Conservation (phyloP, 2,113 vertebrate species). For the Rhagologus leucostigma region DNA sequence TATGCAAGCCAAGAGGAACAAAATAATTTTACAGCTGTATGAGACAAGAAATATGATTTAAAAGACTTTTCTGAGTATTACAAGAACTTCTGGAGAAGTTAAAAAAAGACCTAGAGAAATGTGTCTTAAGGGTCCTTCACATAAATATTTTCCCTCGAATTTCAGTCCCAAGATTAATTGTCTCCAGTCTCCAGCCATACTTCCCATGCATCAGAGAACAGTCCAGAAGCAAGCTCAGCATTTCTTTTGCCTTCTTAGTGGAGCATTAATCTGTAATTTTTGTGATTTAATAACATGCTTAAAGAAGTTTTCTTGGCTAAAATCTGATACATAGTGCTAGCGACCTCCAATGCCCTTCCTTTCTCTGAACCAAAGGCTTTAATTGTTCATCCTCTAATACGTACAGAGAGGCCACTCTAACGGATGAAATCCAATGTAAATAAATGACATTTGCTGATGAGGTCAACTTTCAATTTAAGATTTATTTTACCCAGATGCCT, state of each 20-base stretch:
- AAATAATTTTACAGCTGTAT: conserved; percentile 20
- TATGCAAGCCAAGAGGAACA: neutral
- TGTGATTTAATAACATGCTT: conserved; percentile 45
- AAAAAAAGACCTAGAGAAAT: conserved; percentile 30
- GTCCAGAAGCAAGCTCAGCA: conserved; percentile 49
- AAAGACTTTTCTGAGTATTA: conserved; percentile 20
- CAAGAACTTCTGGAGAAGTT: conserved; percentile 49
- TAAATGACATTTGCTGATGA: conserved; percentile 48
- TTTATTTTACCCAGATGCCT: conserved; percentile 46
- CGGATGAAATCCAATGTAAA: conserved; percentile 48
- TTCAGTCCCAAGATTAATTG: conserved; percentile 22
- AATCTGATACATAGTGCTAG: neutral
- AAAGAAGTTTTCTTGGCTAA: conserved; percentile 51
- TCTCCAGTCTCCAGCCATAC: neutral
- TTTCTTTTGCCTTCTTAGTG: neutral
- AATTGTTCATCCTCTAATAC: neutral
- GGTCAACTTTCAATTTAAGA: conserved; percentile 21
- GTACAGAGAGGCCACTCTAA: neutral
- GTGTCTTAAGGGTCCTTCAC: conserved; percentile 30
- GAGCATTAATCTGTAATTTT: conserved; percentile 55
- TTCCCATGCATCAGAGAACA: conserved; percentile 11
- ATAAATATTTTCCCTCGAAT: conserved; percentile 45
- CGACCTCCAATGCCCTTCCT: conserved; percentile 34
- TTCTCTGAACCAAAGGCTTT: conserved; percentile 25
- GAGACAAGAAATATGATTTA: conserved; percentile 26